Evolutionary conservation across 2,113 vertebrate genomes (phyloP).

Genomic region (Zapus hudsonius): DNA sequence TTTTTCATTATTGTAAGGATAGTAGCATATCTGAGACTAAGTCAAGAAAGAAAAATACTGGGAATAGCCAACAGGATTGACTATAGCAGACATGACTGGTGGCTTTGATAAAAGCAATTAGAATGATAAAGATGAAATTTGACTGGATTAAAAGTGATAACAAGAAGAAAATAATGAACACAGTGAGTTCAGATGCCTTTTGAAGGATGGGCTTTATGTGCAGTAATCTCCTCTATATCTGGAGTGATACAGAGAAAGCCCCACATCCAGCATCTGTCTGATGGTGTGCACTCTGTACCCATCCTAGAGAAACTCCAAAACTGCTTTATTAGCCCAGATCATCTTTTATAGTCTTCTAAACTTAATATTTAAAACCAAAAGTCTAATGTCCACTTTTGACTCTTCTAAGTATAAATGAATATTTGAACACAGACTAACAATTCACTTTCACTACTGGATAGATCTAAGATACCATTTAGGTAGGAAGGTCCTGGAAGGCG

Average conservation of each 20-base stretch:
- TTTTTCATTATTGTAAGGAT: too few relatives aligned
- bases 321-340: neutral
- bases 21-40: neutral
- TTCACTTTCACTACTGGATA: too few relatives aligned
- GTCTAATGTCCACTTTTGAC: neutral
- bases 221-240: neutral
- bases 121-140: neutral
- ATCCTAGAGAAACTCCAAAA: constrained; percentile 3
- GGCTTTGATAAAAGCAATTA: neutral
- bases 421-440: neutral
- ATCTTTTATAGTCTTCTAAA: neutral
- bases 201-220: neutral
- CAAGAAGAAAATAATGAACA: neutral
- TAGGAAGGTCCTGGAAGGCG: rapidly evolving
- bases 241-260: neutral
- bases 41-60: neutral
- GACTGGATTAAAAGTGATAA: neutral
- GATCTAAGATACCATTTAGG: rapidly evolving
- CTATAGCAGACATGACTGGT: rapidly evolving
- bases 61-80: neutral
- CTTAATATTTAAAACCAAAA: neutral
- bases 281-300: neutral
- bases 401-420: neutral
- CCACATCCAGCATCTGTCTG: neutral
- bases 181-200: neutral